Evolutionary conservation across 2,797 vertebrate genomes (phyloP).

Genomic region (Momotus momota): DNA sequence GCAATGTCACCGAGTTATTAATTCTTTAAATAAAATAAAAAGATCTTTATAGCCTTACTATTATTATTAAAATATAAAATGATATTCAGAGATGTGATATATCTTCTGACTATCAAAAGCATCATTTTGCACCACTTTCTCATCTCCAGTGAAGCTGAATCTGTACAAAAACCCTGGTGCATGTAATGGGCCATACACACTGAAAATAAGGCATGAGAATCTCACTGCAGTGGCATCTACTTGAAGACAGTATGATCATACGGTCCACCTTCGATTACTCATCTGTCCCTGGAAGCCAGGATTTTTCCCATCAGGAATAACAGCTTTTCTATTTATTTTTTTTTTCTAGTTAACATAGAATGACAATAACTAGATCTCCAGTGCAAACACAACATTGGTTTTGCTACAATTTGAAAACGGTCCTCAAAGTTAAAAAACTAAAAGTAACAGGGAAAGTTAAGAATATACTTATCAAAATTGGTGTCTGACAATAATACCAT

Average conservation of each 20-base stretch:
- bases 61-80: neutral
- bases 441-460: slow-evolving; percentile 23
- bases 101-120: neutral
- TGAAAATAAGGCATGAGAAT: slow-evolving; percentile 23
- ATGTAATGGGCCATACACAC: neutral
- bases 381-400: slow-evolving; percentile 19
- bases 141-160: neutral
- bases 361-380: slow-evolving; percentile 35
- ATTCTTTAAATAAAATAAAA: neutral
- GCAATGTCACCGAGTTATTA: neutral
- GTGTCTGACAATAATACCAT: neutral
- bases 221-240: neutral
- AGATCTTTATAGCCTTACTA: neutral
- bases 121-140: neutral
- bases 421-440: slow-evolving; percentile 3
- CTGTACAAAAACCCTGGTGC: neutral
- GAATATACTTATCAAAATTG: neutral
- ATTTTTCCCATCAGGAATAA: neutral
- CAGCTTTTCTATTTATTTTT: neutral
- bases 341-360: neutral
- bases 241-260: neutral
- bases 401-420: slow-evolving; percentile 2
- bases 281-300: slow-evolving; percentile 31
- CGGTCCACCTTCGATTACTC: slow-evolving; percentile 5
- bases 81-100: neutral